phyloP scores from a whole-genome alignment of 2,113 vertebrate species.

The Ptychochromis oligacanthus region DNA sequence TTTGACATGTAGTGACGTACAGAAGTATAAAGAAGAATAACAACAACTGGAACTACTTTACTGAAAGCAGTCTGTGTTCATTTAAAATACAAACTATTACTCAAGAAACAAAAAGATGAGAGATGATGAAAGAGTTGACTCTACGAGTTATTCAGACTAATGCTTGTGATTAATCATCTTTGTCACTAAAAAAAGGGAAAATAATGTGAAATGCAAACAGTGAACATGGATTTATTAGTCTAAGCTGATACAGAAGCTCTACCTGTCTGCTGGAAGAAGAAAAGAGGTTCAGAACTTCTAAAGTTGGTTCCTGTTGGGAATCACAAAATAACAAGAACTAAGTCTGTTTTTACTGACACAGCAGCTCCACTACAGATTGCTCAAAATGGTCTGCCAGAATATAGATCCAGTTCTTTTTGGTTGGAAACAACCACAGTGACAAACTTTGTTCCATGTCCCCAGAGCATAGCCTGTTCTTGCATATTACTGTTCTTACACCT shows the following conservation, averaged over 20 bases:
- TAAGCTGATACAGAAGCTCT: background rate
- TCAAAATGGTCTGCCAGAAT: rapidly evolving
- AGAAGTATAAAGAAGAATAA: background rate
- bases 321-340: background rate
- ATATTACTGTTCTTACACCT: no score
- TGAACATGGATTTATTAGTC: background rate
- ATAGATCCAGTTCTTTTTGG: no score
- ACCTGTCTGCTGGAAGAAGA: background rate
- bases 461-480: no score
- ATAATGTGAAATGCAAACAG: background rate
- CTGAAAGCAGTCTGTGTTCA: background rate
- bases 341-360: background rate
- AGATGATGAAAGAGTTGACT: background rate
- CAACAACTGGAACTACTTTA: background rate
- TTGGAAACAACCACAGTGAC: no score
- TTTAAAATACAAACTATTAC: background rate
- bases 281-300: background rate
- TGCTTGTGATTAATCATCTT: background rate
- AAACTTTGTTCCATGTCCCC: no score
- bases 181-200: background rate
- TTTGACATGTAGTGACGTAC: background rate
- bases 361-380: background rate
- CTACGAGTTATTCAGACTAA: background rate
- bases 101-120: background rate
- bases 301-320: background rate